Conservation (phyloP, 2,888 invertebrate species). For the Magallana nippona region DNA sequence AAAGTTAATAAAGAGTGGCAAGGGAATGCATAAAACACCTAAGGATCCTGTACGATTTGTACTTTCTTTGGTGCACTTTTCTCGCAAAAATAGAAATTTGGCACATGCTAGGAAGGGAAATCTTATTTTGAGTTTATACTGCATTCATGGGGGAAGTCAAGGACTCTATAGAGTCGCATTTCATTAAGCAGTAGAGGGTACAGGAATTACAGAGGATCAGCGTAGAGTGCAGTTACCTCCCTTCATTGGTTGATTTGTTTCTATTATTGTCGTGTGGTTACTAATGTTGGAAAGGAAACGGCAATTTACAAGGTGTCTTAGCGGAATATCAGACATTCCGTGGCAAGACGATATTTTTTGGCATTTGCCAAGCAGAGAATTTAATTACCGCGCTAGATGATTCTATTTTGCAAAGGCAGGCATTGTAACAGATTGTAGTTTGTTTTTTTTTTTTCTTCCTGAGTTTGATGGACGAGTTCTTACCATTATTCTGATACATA, state of each 20-base stretch:
- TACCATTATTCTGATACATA: not conserved
- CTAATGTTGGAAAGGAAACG: not conserved
- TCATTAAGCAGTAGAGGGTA: not conserved
- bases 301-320: slow-evolving; percentile 21
- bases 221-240: not conserved
- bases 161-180: no score
- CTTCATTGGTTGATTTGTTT: not conserved
- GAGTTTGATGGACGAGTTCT: not conserved
- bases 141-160: no score
- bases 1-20: no score
- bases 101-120: no score
- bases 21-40: no score
- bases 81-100: no score
- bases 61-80: no score
- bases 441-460: no score
- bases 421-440: no score
- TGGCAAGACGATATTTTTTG: slow-evolving; percentile 25
- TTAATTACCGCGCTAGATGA: not conserved
- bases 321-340: slow-evolving; percentile 13
- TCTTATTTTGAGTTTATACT: no score
- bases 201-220: not conserved
- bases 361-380: slow-evolving; percentile 16
- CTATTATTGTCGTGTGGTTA: not conserved
- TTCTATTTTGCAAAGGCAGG: not conserved
- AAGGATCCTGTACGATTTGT: no score